Evolutionary conservation across 1,140 invertebrate genomes (phyloP).

Genomic region (Dysdera silvatica): DNA sequence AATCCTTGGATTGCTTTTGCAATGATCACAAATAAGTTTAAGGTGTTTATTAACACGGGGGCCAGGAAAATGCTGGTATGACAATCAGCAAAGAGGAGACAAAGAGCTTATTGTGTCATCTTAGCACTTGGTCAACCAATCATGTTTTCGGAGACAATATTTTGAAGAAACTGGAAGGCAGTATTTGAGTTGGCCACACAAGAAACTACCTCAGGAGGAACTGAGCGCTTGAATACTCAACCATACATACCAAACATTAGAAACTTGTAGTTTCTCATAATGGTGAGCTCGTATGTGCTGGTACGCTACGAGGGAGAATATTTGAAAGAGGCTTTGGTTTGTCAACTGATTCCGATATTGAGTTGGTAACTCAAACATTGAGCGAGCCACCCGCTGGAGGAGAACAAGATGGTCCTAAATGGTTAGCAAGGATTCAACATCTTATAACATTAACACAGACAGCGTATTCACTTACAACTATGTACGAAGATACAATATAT

Average conservation of each 20-base stretch:
- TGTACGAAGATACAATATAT: conserved; percentile 89
- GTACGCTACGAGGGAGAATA: conserved; percentile 67
- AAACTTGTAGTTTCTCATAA: conserved; percentile 92
- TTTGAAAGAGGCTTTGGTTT: conserved; percentile 68
- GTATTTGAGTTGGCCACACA: conserved; percentile 91
- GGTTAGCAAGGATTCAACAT: conserved; percentile 80
- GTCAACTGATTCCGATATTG: conserved; percentile 90
- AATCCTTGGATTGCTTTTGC: no score
- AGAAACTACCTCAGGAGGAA: conserved; percentile 87
- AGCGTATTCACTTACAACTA: conserved; percentile 88
- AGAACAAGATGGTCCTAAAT: conserved; percentile 78
- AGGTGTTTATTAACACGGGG: no score
- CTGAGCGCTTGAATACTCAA: conserved; percentile 70
- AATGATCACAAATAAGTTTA: no score
- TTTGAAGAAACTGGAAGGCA: conserved; percentile 77
- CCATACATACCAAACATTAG: conserved; percentile 90
- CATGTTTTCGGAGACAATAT: conserved; percentile 86
- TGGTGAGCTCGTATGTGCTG: conserved; percentile 94
- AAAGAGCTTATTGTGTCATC: conserved; percentile 50
- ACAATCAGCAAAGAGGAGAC: conserved; percentile 72
- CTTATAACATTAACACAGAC: conserved; percentile 83
- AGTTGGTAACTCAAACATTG: conserved; percentile 90
- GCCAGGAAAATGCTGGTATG: conserved; percentile 93
- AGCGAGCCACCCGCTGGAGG: conserved; percentile 86
- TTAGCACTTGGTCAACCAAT: conserved; percentile 86